phyloP scores from a whole-genome alignment of 2,888 invertebrate species.

The Gastracanthus pulcherrimus region DNA sequence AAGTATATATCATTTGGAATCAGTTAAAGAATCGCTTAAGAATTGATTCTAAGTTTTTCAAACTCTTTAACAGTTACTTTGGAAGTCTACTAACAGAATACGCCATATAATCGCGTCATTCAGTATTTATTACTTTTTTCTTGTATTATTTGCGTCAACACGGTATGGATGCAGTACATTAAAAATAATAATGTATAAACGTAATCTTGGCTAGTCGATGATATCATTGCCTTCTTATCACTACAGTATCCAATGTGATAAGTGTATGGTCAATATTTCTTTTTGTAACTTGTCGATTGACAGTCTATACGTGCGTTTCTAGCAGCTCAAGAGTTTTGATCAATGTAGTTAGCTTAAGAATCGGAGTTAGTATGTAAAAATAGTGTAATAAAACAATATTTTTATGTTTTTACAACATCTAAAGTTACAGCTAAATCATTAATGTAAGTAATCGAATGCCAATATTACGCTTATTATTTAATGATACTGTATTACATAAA shows the following conservation, averaged over 20 bases:
- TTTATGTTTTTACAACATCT: background rate
- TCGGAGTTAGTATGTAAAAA: background rate
- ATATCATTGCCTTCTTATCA: slow-evolving; percentile 45
- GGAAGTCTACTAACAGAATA: no score
- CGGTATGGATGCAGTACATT: background rate
- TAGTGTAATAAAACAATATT: background rate
- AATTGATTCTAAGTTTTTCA: no score
- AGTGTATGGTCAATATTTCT: slow-evolving; percentile 48
- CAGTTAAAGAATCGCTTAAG: no score
- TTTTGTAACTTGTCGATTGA: slow-evolving; percentile 29
- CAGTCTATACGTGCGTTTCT: slow-evolving; percentile 24
- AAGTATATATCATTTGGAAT: no score
- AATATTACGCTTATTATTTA: no score
- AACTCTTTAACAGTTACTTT: no score
- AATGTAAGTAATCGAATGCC: no score
- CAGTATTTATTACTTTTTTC: no score
- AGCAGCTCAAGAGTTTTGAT: slow-evolving; percentile 3
- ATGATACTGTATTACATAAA: no score
- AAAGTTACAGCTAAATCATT: no score
- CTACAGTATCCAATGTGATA: slow-evolving; percentile 23
- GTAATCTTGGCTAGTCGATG: slow-evolving; percentile 35
- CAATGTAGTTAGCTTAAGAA: background rate
- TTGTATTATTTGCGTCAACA: no score
- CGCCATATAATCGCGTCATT: no score
- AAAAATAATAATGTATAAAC: slow-evolving; percentile 3